These are phyloP conservation scores for Theodoxus fluviatilis DNA, from an alignment of 2,888 invertebrate species.

Conservation along the genomic window DNA sequence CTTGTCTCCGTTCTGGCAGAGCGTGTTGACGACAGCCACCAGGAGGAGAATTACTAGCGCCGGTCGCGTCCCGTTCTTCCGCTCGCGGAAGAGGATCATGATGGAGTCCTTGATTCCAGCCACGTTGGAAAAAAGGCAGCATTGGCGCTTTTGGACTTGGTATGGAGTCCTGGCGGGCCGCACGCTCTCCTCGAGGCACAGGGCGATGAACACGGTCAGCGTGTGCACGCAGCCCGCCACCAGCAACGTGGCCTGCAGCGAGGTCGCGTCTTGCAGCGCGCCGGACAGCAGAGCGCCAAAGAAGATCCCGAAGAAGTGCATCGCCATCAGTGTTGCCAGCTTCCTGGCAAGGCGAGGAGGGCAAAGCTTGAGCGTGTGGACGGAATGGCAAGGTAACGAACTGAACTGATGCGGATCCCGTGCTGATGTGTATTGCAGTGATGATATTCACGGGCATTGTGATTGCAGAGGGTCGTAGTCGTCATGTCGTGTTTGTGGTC, in stretches of 20 bases:
- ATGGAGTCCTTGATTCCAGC: slow-evolving; percentile 49
- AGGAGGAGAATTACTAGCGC: slow-evolving; percentile 51
- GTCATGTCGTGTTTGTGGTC: no score
- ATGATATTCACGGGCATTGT: no score
- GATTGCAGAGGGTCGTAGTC: no score
- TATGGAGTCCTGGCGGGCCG: no score
- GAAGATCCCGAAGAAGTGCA: slow-evolving; percentile 61
- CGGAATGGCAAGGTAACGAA: no score
- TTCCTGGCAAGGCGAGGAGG: no score
- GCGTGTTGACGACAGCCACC: slow-evolving; percentile 48
- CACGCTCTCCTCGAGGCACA: slow-evolving; percentile 45
- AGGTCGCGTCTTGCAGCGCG: slow-evolving; percentile 40
- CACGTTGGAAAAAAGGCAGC: slow-evolving; percentile 32
- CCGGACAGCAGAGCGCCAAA: slow-evolving; percentile 55
- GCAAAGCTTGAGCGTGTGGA: no score
- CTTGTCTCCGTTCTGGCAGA: slow-evolving; percentile 58
- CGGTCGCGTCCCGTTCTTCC: slow-evolving; percentile 37
- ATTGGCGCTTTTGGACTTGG: no score
- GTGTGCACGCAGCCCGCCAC: slow-evolving; percentile 48
- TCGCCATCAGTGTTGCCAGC: slow-evolving; percentile 56
- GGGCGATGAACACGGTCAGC: slow-evolving; percentile 42
- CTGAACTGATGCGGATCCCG: no score
- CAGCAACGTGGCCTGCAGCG: slow-evolving; percentile 45
- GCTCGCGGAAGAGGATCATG: slow-evolving; percentile 40
- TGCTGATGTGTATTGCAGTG: no score